Conservation (phyloP, 2,797 vertebrate species). For the Fistularia commersonii region DNA sequence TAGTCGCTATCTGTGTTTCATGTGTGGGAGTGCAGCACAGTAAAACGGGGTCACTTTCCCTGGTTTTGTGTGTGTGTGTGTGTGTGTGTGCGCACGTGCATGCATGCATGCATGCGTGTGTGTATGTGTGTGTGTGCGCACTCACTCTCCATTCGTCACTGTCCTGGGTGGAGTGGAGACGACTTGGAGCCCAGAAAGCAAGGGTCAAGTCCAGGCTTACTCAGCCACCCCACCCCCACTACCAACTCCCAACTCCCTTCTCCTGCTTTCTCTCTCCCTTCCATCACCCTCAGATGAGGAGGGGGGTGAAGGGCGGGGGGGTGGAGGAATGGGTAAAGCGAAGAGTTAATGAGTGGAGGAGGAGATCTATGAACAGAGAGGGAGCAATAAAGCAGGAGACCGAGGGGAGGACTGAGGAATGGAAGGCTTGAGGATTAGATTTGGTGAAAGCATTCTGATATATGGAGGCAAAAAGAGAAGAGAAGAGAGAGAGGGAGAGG, state of each 20-base stretch:
- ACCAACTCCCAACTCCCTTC: constrained; percentile 6
- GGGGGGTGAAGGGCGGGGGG: constrained; percentile 27
- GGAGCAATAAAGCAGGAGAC: constrained; percentile 34
- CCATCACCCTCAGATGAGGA: constrained; percentile 53
- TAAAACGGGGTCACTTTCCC: constrained; percentile 30
- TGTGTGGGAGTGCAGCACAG: constrained; percentile 31
- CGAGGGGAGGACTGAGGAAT: constrained; percentile 42
- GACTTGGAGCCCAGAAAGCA: constrained; percentile 77
- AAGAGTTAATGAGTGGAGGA: constrained; percentile 47
- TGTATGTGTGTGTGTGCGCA: constrained; percentile 15
- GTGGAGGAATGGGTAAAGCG: constrained; percentile 30
- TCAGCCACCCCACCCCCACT: constrained; percentile 57
- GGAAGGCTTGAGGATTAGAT: constrained; percentile 33
- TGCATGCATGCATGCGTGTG: no score
- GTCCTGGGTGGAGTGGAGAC: constrained; percentile 77
- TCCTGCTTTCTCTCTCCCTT: constrained; percentile 22
- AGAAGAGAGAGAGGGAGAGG: background rate
- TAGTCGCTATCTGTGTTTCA: constrained; percentile 29
- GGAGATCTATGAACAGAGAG: constrained; percentile 47
- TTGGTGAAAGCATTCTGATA: constrained; percentile 34
- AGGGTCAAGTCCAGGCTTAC: constrained; percentile 86
- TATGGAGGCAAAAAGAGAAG: background rate
- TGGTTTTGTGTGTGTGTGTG: constrained; percentile 19
- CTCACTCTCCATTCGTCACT: constrained; percentile 64
- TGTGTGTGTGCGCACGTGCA: constrained; percentile 22